Conservation (phyloP, 2,113 vertebrate species). For the Stomatorhinus ivindoensis region DNA sequence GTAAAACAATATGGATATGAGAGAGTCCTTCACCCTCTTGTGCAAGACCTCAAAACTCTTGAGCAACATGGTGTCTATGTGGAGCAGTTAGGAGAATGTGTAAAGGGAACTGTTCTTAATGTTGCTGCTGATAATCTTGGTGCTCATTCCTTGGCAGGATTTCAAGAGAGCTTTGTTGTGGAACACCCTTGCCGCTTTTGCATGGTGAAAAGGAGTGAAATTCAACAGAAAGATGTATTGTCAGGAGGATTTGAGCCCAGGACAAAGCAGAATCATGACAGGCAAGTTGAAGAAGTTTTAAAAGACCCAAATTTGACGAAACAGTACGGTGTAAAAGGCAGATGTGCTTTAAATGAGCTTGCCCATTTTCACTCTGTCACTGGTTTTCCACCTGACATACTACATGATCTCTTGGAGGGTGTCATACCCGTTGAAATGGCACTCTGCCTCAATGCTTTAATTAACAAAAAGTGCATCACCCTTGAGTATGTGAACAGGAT, state of each 20-base stretch:
- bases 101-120: slow-evolving; percentile 2
- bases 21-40: not conserved
- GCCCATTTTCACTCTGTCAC: slow-evolving; percentile 5
- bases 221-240: too few relatives aligned
- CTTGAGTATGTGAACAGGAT: not conserved
- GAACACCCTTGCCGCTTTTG: not conserved
- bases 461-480: not conserved
- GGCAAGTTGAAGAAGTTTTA: not conserved
- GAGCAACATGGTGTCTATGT: slow-evolving; percentile 13
- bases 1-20: slow-evolving; percentile 1
- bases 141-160: not conserved
- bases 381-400: slow-evolving; percentile 7
- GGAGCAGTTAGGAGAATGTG: not conserved
- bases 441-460: not conserved
- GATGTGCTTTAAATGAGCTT: not conserved
- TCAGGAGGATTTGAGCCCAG: not conserved
- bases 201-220: not conserved
- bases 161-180: too few relatives aligned
- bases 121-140: slow-evolving; percentile 7
- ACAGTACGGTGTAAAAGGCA: slow-evolving; percentile 4
- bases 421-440: slow-evolving; percentile 1
- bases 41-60: slow-evolving; percentile 11
- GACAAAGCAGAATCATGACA: slow-evolving; percentile 3
- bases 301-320: not conserved
- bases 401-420: slow-evolving; percentile 13